These are phyloP conservation scores for Brachionus angularis DNA, from an alignment of 1,140 invertebrate genomes.

Conservation along the genomic window DNA sequence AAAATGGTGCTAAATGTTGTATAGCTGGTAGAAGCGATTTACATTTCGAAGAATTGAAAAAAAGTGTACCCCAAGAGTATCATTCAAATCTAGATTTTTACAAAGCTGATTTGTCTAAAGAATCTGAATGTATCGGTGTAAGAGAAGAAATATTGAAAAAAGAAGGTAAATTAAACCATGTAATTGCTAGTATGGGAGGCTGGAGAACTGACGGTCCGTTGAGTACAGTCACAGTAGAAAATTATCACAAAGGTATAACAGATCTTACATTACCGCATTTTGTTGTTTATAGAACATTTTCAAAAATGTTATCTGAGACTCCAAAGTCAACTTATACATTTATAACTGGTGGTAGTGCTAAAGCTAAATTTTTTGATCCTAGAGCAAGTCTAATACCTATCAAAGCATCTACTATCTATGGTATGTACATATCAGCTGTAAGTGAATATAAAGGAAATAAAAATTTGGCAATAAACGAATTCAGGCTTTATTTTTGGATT, in stretches of 20 bases:
- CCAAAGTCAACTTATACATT: constrained; percentile 28
- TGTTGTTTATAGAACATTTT: constrained; percentile 40
- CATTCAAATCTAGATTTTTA: constrained; percentile 27
- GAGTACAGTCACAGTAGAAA: constrained; percentile 3
- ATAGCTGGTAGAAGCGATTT: constrained; percentile 21
- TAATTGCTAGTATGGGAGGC: constrained; percentile 31
- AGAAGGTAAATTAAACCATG: constrained; percentile 18
- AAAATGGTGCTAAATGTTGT: constrained; percentile 34
- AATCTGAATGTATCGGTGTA: constrained; percentile 8
- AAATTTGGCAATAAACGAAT: constrained; percentile 24
- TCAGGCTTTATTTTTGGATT: constrained; percentile 39
- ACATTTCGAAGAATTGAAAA: constrained; percentile 23
- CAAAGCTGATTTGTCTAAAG: constrained; percentile 29
- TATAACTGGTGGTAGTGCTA: constrained; percentile 34
- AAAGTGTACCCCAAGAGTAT: neutral
- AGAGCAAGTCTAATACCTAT: constrained; percentile 30
- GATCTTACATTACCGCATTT: constrained; percentile 33
- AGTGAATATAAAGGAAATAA: constrained; percentile 39
- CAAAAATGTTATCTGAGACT: constrained; percentile 25
- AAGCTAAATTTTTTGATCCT: constrained; percentile 39
- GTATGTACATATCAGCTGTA: constrained; percentile 25
- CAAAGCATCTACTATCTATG: constrained; percentile 22
- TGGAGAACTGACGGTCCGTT: constrained; percentile 32
- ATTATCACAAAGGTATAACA: constrained; percentile 18
- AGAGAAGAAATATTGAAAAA: constrained; percentile 11